phyloP scores from a whole-genome alignment of 30 jellyfish, hydroid and myxozoan genomes.

The Aurelia coerulea region DNA sequence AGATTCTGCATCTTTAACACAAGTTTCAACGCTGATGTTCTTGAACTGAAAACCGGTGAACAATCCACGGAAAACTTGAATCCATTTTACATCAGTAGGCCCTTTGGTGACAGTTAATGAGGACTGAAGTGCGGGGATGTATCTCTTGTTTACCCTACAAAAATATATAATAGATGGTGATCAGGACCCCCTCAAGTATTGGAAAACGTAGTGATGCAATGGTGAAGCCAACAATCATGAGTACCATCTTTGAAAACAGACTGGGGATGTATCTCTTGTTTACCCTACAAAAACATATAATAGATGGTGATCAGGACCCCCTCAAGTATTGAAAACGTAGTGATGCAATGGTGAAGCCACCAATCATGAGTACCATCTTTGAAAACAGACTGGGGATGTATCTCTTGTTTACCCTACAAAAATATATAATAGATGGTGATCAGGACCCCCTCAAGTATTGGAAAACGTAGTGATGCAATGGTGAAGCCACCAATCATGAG shows the following conservation, averaged over 20 bases:
- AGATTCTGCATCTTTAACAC: conserved; percentile 91
- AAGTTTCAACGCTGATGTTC: conserved; percentile 70
- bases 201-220: too few species aligned
- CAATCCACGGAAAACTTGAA: conserved; percentile 93
- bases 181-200: too few species aligned
- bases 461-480: too few species aligned
- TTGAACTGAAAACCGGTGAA: conserved; percentile 83
- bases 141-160: conserved; percentile 85
- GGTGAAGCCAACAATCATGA: too few species aligned
- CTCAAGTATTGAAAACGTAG: too few species aligned
- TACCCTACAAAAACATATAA: conserved; percentile 55
- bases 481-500: too few species aligned
- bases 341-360: too few species aligned
- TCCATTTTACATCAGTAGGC: conserved; percentile 89
- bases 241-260: too few species aligned
- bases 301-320: too few species aligned
- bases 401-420: conserved; percentile 82
- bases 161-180: neutral
- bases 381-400: neutral
- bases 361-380: too few species aligned
- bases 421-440: neutral
- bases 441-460: too few species aligned
- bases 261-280: conserved; percentile 50
- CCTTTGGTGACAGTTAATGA: conserved; percentile 71
- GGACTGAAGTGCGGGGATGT: conserved; percentile 78